phyloP scores from a whole-genome alignment of 2,797 vertebrate genomes.

The Notoglanidium macrostoma region DNA sequence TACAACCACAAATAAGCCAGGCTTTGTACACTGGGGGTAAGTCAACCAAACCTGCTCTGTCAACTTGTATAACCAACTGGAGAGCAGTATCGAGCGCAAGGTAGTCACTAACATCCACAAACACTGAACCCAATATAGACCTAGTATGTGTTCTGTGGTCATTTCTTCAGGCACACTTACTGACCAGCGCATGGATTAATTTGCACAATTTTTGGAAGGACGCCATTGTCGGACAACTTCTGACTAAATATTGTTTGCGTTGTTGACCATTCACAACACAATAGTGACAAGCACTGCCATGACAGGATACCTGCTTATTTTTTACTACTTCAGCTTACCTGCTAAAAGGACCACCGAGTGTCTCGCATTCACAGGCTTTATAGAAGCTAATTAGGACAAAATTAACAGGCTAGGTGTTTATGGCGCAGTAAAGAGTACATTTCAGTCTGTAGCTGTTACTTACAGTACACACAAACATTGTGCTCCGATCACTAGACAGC shows the following conservation, averaged over 20 bases:
- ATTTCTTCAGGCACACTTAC: not conserved
- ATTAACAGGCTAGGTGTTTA: constrained; percentile 5
- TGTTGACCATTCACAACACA: not conserved
- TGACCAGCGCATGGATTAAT: not conserved
- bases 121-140: not conserved
- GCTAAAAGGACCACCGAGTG: not conserved
- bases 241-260: not conserved
- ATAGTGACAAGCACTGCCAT: not conserved
- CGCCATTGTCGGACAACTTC: not conserved
- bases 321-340: not conserved
- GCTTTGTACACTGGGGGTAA: not conserved
- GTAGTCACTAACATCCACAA: not conserved
- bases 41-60: not conserved
- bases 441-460: not conserved
- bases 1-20: not conserved
- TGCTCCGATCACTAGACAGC: not conserved
- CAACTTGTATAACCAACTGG: not conserved
- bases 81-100: not conserved
- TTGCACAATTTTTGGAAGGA: not conserved
- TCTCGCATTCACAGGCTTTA: not conserved
- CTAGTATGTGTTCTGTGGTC: not conserved
- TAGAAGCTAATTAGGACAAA: not conserved
- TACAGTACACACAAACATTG: not conserved
- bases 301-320: not conserved
- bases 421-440: not conserved